Conservation (phyloP, 2,797 vertebrate species). For the Loris lydekkerianus region DNA sequence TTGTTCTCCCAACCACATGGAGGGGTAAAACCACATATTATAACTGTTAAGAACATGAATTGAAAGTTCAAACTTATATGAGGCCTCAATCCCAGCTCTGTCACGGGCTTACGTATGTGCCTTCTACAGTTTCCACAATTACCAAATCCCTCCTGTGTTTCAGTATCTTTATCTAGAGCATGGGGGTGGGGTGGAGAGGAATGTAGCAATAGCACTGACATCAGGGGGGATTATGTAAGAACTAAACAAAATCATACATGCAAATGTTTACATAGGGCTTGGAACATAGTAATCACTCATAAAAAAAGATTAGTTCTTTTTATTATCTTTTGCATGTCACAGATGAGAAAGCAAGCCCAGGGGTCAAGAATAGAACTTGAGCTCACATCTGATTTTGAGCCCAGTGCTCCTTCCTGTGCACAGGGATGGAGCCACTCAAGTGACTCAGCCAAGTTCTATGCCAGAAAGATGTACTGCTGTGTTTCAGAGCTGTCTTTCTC, state of each 20-base stretch:
- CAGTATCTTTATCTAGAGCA: background rate
- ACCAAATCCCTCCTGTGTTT: background rate
- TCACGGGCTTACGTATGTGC: background rate
- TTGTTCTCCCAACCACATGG: background rate
- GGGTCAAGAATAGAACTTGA: background rate
- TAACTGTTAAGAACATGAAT: background rate
- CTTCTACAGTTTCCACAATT: background rate
- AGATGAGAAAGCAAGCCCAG: background rate
- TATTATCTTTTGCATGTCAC: background rate
- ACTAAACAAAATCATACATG: background rate
- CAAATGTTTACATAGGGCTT: background rate
- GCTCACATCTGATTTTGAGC: background rate
- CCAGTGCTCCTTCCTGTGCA: background rate
- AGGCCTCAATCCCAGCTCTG: background rate
- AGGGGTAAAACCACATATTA: background rate
- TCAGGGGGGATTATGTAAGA: background rate
- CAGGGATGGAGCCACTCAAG: background rate
- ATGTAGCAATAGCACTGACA: background rate
- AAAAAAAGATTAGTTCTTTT: background rate
- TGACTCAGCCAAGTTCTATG: background rate
- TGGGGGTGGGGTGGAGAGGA: too few relatives aligned
- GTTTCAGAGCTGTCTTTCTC: background rate
- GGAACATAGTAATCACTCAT: background rate
- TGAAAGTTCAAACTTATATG: background rate
- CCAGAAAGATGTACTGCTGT: background rate